Evolutionary conservation across 2,797 vertebrate genomes (phyloP).

Genomic region (Crax fasciolata): DNA sequence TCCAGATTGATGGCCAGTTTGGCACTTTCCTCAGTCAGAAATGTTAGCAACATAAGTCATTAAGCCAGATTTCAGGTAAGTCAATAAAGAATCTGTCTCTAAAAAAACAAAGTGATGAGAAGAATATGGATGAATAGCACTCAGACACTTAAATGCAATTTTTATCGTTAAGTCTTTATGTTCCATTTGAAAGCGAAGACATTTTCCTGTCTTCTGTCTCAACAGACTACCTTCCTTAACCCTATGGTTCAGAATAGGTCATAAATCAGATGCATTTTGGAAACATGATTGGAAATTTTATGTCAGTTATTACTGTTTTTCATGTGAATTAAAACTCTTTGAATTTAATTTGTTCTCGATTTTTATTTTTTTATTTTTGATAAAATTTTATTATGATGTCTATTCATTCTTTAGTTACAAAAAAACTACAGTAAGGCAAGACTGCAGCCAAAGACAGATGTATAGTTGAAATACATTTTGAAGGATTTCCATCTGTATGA

Average conservation of each 20-base stretch:
- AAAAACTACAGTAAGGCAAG: neutral
- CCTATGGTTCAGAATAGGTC: accelerated
- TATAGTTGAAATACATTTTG: neutral
- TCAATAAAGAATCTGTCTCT: neutral
- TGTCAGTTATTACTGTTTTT: neutral
- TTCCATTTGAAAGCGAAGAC: neutral
- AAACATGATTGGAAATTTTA: neutral
- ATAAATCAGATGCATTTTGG: neutral
- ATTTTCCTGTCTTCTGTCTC: neutral
- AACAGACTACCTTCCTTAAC: neutral
- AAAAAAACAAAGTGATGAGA: neutral
- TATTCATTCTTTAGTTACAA: neutral
- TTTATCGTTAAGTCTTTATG: neutral
- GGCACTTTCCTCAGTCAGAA: neutral
- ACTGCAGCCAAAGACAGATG: neutral
- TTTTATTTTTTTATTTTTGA: neutral
- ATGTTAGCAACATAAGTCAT: neutral
- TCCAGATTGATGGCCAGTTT: neutral
- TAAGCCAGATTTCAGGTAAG: neutral
- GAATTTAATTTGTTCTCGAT: neutral
- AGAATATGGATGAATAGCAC: neutral
- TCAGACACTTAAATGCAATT: neutral
- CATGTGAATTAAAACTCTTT: neutral
- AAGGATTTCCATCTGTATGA: neutral
- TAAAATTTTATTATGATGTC: neutral